Evolutionary conservation across 2,797 vertebrate species (phyloP).

Genomic region (Podarcis lilfordi): DNA sequence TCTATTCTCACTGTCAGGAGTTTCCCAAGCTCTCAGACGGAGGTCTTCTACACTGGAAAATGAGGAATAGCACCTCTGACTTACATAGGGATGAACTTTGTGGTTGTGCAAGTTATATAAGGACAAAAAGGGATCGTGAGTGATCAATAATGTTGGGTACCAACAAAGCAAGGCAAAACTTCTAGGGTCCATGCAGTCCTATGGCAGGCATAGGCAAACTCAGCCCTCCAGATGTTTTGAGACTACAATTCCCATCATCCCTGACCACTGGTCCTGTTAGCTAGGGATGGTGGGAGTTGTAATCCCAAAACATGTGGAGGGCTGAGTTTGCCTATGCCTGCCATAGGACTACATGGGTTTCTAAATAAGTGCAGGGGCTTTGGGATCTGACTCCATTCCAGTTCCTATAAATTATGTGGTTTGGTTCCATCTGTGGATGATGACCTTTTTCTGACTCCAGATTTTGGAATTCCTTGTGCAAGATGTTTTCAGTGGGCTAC

Average conservation of each 20-base stretch:
- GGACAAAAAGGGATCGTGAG: background rate
- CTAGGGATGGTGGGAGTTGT: too few relatives aligned
- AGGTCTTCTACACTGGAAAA: background rate
- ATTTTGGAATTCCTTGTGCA: background rate
- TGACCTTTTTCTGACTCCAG: background rate
- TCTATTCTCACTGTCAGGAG: too few relatives aligned
- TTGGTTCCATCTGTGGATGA: background rate
- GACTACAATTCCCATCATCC: too few relatives aligned
- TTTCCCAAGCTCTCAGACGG: too few relatives aligned
- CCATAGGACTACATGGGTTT: background rate
- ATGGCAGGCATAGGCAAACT: too few relatives aligned
- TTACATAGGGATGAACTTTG: background rate
- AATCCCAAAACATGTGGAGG: too few relatives aligned
- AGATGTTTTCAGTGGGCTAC: background rate
- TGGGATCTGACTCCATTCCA: background rate
- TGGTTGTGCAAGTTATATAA: background rate
- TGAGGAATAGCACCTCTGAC: background rate
- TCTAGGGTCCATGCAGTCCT: background rate
- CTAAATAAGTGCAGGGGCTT: background rate
- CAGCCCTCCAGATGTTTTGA: too few relatives aligned
- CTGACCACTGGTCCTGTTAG: too few relatives aligned
- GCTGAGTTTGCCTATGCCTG: too few relatives aligned
- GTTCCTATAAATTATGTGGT: background rate
- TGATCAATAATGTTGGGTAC: background rate
- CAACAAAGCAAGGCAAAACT: background rate